Percentiles rank a stretch among this genome's conserved stretches.
These are phyloP conservation scores for Calliphora vomitoria DNA, from an alignment of 2,888 invertebrate species.

Conservation along the genomic window DNA sequence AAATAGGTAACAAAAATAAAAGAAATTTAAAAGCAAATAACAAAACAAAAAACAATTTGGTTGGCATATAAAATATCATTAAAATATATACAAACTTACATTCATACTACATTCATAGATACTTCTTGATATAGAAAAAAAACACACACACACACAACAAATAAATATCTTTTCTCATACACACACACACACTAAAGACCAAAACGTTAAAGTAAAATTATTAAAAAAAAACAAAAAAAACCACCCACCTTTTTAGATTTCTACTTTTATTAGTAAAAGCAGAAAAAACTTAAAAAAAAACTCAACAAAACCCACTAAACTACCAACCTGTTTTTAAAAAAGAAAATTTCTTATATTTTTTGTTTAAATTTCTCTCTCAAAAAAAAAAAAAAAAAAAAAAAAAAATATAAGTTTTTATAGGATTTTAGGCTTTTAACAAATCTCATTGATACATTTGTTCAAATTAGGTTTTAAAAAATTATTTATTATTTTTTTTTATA, in stretches of 20 bases:
- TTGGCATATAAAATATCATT: constrained; percentile 61
- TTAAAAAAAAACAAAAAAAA: constrained; percentile 52
- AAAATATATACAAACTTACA: constrained; percentile 51
- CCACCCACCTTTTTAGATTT: constrained; percentile 74
- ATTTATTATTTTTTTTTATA: constrained; percentile 67
- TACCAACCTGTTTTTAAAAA: constrained; percentile 64
- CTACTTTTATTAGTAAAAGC: constrained; percentile 57
- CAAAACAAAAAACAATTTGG: constrained; percentile 28
- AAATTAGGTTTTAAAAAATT: constrained; percentile 73
- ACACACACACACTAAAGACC: constrained; percentile 40
- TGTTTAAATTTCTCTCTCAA: constrained; percentile 38
- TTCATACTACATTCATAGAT: constrained; percentile 56
- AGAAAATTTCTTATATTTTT: constrained; percentile 46
- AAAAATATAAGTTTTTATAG: constrained; percentile 39
- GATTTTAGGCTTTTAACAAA: constrained; percentile 66
- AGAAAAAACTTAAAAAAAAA: constrained; percentile 54
- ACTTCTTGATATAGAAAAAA: constrained; percentile 47
- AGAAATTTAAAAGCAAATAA: constrained; percentile 40
- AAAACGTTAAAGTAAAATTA: constrained; percentile 38
- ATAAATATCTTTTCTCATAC: constrained; percentile 41
- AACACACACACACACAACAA: constrained; percentile 27
- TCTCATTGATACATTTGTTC: constrained; percentile 73
- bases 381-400: too few relatives aligned
- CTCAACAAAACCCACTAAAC: constrained; percentile 67
- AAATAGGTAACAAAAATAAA: constrained; percentile 7